These are phyloP conservation scores for Thalassarche chlororhynchos DNA, from an alignment of 2,113 vertebrate genomes.

Conservation along the genomic window DNA sequence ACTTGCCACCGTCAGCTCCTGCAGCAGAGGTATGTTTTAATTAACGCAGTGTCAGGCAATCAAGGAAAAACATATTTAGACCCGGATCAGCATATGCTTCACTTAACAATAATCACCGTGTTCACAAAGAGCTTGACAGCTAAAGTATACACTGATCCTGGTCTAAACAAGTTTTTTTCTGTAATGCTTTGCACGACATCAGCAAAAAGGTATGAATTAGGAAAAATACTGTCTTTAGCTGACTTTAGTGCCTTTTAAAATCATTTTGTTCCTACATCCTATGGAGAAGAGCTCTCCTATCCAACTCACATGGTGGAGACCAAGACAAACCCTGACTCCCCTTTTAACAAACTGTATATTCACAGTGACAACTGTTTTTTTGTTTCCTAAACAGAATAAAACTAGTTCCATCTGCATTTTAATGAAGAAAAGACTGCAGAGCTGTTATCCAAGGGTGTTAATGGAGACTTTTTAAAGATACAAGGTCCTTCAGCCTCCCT, in stretches of 20 bases:
- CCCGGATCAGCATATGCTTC: slow-evolving; percentile 15
- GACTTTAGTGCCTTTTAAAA: neutral
- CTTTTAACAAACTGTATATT: neutral
- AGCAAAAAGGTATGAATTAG: neutral
- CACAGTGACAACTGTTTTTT: neutral
- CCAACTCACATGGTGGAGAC: neutral
- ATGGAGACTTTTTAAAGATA: neutral
- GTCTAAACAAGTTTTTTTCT: neutral
- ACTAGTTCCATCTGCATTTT: neutral
- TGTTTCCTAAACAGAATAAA: neutral
- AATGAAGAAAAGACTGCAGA: neutral
- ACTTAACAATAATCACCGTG: neutral
- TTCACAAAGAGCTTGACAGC: slow-evolving; percentile 20
- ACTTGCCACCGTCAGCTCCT: neutral
- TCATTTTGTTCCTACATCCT: neutral
- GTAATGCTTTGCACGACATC: neutral
- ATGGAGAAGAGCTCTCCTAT: neutral
- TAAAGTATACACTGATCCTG: neutral
- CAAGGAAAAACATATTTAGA: slow-evolving; percentile 41
- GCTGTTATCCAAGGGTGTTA: neutral
- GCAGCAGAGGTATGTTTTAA: neutral
- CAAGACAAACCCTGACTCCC: neutral
- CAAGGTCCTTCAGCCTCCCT: neutral
- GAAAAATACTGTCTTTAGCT: neutral
- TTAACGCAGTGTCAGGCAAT: neutral